Evolutionary conservation across 2,888 invertebrate genomes (phyloP).

Genomic region (Thysanoteuthis rhombus): DNA sequence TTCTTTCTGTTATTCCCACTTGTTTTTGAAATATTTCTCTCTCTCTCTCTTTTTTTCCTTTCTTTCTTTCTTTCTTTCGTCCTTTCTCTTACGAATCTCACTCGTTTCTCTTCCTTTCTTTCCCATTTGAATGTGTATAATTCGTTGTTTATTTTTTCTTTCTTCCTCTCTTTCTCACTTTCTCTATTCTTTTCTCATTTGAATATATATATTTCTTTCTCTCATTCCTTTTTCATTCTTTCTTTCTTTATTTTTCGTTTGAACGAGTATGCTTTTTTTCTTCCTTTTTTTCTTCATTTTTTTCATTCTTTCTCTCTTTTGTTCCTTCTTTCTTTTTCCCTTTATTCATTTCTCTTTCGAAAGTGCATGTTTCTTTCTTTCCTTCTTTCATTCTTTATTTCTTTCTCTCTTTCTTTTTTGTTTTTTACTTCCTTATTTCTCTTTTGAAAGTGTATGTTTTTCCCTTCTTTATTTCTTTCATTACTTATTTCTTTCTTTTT

Average conservation of each 20-base stretch:
- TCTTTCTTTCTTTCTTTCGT: neutral
- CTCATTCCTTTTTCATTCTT: neutral
- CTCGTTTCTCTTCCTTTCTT: no score
- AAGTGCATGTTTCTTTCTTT: neutral
- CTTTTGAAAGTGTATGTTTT: no score
- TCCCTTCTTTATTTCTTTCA: no score
- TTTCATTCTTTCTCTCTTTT: neutral
- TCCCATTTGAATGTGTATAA: no score
- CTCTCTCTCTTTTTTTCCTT: neutral
- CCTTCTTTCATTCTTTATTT: neutral
- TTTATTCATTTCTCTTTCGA: neutral
- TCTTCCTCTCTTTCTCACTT: no score
- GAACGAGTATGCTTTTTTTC: no score
- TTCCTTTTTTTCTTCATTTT: neutral
- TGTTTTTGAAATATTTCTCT: neutral
- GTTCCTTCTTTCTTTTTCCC: neutral
- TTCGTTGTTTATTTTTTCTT: no score
- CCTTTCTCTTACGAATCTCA: no score
- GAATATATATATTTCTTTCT: neutral
- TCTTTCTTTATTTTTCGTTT: neutral
- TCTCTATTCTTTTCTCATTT: no score
- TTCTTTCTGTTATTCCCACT: neutral
- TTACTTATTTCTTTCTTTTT: no score
- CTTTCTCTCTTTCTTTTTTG: neutral
- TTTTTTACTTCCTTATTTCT: neutral